phyloP scores from a whole-genome alignment of 2,888 invertebrate genomes.

The Protophormia terraenovae region DNA sequence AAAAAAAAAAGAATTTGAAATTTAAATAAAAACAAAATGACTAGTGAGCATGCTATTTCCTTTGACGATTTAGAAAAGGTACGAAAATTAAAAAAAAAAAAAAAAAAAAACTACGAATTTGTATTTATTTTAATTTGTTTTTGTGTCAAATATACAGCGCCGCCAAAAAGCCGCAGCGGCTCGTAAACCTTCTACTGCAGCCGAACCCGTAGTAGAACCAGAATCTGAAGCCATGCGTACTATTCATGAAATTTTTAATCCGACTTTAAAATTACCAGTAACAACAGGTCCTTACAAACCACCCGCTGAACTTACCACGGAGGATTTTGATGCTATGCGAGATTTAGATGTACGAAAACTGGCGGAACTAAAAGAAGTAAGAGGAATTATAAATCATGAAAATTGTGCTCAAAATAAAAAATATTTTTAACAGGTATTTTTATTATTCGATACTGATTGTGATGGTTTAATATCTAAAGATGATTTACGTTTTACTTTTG shows the following conservation, averaged over 20 bases:
- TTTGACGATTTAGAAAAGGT: conserved; percentile 79
- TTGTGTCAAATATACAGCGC: conserved; percentile 70
- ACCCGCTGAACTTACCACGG: conserved; percentile 77
- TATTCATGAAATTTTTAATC: conserved; percentile 81
- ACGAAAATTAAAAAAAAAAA: no score
- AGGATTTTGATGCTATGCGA: conserved; percentile 82
- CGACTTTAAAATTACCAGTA: conserved; percentile 78
- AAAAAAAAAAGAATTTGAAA: conserved; percentile 14
- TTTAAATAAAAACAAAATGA: conserved; percentile 42
- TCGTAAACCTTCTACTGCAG: conserved; percentile 74
- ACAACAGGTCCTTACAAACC: conserved; percentile 77
- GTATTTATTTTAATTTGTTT: conserved; percentile 8
- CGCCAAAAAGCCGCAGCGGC: conserved; percentile 75
- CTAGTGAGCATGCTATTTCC: conserved; percentile 72
- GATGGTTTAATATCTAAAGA: conserved; percentile 86
- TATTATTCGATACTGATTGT: conserved; percentile 85
- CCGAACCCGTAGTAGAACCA: conserved; percentile 71
- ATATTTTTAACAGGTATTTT: conserved; percentile 82
- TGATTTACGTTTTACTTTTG: conserved; percentile 85
- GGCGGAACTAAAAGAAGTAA: conserved; percentile 86
- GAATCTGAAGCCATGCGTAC: conserved; percentile 79
- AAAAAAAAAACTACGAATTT: no score
- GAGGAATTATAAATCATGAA: not conserved
- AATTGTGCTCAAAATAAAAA: not conserved
- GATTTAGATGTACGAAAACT: conserved; percentile 85